These are phyloP conservation scores for Apis cerana DNA, from an alignment of 1,140 invertebrate genomes.

Conservation along the genomic window DNA sequence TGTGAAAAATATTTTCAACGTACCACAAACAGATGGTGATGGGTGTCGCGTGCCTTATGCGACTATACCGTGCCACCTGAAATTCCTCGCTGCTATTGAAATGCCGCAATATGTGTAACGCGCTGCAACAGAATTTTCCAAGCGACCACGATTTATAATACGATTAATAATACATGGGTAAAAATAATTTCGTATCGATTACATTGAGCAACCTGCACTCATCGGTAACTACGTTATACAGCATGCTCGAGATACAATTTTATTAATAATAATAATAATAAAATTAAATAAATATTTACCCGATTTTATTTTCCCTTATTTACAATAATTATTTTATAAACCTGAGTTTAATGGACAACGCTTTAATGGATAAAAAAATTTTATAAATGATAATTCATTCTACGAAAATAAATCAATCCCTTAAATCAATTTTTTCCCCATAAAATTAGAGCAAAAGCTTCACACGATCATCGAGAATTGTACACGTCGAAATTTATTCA, in stretches of 20 bases:
- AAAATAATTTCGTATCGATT: constrained; percentile 51
- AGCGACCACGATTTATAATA: constrained; percentile 28
- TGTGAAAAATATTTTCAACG: constrained; percentile 35
- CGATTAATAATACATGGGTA: constrained; percentile 39
- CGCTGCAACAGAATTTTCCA: constrained; percentile 77
- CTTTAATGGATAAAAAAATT: not conserved
- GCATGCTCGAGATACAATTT: not conserved
- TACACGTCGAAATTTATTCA: not conserved
- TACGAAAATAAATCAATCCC: no score
- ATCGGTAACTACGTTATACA: not conserved
- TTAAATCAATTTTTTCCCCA: not conserved
- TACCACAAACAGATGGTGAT: constrained; percentile 79
- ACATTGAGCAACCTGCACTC: constrained; percentile 4
- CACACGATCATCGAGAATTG: not conserved
- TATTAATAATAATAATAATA: constrained; percentile 20
- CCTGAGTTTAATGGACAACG: no score
- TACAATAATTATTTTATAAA: not conserved
- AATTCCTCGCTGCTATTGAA: constrained; percentile 79
- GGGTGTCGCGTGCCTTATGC: constrained; percentile 78
- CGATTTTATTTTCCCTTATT: not conserved
- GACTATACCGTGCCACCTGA: constrained; percentile 78
- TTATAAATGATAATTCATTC: no score
- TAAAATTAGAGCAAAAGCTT: not conserved
- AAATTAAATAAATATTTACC: not conserved
- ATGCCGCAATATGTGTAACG: constrained; percentile 79